Evolutionary conservation across 1,140 invertebrate species (phyloP), one percentile per base, ranked within the genome.

Genomic region (Caenorhabditis tropicalis): DNA sequence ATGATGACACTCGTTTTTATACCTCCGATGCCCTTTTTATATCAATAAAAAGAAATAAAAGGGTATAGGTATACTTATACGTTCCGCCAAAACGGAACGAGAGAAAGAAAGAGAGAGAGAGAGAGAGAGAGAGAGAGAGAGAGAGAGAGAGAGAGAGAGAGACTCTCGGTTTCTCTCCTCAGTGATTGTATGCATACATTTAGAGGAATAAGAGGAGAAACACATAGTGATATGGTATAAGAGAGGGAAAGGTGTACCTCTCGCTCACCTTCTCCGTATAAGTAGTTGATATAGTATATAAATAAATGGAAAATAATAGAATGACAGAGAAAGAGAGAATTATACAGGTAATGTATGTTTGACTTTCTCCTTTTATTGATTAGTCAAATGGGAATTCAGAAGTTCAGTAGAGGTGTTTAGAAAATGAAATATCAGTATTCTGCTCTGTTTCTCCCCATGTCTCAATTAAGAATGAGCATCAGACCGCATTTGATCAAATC

Each of bases 61-160:
- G 29, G 60, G 60, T 65, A 60, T 39, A 33, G 60, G 60, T 65
- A 70, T 58, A 48, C 19, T 12, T 39, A 48, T 65, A 43, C 43
- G 56, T 65, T 58, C 36, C 36, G 60, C 56, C 36, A 60, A 60
- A 56, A 60, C 48, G 60, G 60, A 82, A 49, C 36, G 82, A 70
- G 43, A 60, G 33, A 27, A 39, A 27, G 16, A 53, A n/a, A n/a
- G n/a, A n/a, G n/a, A n/a, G n/a, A n/a, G n/a, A n/a, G n/a, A n/a
- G 79, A 27, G 79, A 48, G 79, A 80, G 51, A 82, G 29, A 53
- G 81, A 58, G 81, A 82, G 33, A 60, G 81, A 82, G n/a, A n/a
- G n/a, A n/a, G n/a, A n/a, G n/a, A n/a, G n/a, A n/a, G n/a, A n/a
- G n/a, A n/a, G n/a, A n/a, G n/a, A n/a, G n/a, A n/a, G n/a, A n/a